Conservation (phyloP, 2,113 vertebrate genomes). For the Lepus europaeus region DNA sequence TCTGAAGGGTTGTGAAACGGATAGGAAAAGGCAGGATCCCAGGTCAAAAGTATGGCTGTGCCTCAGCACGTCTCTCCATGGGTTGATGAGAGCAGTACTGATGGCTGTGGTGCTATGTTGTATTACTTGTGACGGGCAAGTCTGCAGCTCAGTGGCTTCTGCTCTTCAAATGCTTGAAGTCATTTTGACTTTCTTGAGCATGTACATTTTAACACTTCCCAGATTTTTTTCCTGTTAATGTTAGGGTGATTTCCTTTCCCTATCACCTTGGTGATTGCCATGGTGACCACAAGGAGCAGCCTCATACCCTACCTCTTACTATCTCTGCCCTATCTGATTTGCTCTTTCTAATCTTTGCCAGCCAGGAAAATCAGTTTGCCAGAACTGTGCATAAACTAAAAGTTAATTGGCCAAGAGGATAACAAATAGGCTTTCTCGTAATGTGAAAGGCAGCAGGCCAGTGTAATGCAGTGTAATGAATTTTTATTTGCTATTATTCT, state of each 20-base stretch:
- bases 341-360: background rate
- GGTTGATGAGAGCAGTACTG: accelerated
- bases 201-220: background rate
- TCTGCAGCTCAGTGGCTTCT: background rate
- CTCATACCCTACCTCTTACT: no score
- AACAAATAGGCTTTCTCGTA: background rate
- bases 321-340: background rate
- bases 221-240: background rate
- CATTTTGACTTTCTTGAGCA: background rate
- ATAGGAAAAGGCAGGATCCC: background rate
- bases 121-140: background rate
- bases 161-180: background rate
- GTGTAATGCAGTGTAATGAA: background rate
- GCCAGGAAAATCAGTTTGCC: background rate
- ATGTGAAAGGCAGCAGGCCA: background rate
- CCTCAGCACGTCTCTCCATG: accelerated
- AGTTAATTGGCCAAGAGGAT: background rate
- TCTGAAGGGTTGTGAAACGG: background rate
- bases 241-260: background rate
- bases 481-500: background rate
- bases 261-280: no score
- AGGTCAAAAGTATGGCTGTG: background rate
- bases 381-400: background rate
- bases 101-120: accelerated
- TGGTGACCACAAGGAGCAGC: background rate